Evolutionary conservation across 2,113 vertebrate genomes (phyloP), one percentile per base, ranked within the genome.

Genomic region (Scomber scombrus): DNA sequence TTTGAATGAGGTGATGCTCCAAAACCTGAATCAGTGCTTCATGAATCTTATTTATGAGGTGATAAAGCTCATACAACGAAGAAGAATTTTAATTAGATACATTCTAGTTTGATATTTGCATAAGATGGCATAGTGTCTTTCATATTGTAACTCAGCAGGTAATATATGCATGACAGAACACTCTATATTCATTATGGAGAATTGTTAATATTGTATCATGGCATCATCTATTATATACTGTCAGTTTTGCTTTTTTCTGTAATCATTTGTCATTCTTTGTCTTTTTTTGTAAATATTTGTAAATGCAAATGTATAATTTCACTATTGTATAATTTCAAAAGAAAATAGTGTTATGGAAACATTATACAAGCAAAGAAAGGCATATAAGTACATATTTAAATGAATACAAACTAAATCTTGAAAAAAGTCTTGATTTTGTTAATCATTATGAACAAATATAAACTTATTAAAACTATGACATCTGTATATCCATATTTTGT

Each of bases 1-100:
- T 95, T 95, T 92, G 96, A 97, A 73, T 97, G 93, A 95, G 85
- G 51, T 2, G 18, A 47, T 9, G 13, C 19, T 12, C 47, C 12
- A 31, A 51, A 65, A 11, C 6, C 16, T 18, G 52, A 69, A 40
- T 0, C 34, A 46, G 58, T 15, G 29, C 31, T 34, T 50, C 29
- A 11, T 43, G 18, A 34, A 49, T 49, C 29, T 16, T 29, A 49
- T 65, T 26, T 2, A 21, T 55, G 34, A 81, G 71, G 31, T 65
- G 75, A 70, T 78, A 19, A n/a, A 58, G 6, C 18, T n/a, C 1
- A 6, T 9, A 26, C 46, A 14, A 52, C 13, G 2, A 23, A 18
- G 4, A 2, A 0, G 0, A 5, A 9, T 23, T 49, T 14, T 5
- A 52, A 50, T 21, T 10, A 1, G 65, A 19, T 62, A 5, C 3